Percentiles rank a stretch among this genome's conserved stretches.
These are phyloP conservation scores for Epinephelus moara DNA, from an alignment of 2,113 vertebrate genomes.

Conservation along the genomic window DNA sequence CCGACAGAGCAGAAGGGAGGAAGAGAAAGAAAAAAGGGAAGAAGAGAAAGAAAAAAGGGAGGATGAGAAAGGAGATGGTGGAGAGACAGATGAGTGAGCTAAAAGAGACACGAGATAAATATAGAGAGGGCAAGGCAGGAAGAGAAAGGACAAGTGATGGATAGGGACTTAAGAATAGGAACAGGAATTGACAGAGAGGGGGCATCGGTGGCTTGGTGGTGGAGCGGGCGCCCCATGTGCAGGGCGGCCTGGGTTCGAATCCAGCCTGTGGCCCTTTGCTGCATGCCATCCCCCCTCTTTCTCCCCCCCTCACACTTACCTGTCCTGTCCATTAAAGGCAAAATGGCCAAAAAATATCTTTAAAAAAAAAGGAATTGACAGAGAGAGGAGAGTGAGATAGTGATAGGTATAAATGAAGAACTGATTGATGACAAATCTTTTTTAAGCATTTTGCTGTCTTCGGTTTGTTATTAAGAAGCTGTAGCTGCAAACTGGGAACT, in stretches of 20 bases:
- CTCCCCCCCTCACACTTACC: too few species aligned
- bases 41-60: neutral
- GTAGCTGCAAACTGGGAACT: neutral
- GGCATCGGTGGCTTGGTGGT: too few species aligned
- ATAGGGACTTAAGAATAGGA: slow-evolving; percentile 32
- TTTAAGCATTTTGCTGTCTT: slow-evolving; percentile 2
- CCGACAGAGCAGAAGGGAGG: neutral
- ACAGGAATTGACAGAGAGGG: slow-evolving; percentile 13
- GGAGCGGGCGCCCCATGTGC: too few species aligned
- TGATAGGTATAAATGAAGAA: slow-evolving; percentile 27
- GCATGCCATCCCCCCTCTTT: too few species aligned
- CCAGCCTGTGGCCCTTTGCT: too few species aligned
- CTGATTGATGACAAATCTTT: slow-evolving; percentile 34
- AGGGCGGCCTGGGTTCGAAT: too few species aligned
- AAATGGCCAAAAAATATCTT: too few species aligned
- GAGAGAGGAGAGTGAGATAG: slow-evolving; percentile 9
- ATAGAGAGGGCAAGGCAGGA: slow-evolving; percentile 16
- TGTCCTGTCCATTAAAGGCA: too few species aligned
- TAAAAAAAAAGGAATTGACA: slow-evolving; percentile 24
- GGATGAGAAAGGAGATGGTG: neutral
- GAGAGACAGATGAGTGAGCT: slow-evolving; percentile 20
- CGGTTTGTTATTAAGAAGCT: neutral
- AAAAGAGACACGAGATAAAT: slow-evolving; percentile 29
- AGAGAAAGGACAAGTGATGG: slow-evolving; percentile 11
- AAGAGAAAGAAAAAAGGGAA: neutral